Base-by-base conservation (phyloP, 2,888 invertebrate genomes). In the Seira ritae region DNA sequence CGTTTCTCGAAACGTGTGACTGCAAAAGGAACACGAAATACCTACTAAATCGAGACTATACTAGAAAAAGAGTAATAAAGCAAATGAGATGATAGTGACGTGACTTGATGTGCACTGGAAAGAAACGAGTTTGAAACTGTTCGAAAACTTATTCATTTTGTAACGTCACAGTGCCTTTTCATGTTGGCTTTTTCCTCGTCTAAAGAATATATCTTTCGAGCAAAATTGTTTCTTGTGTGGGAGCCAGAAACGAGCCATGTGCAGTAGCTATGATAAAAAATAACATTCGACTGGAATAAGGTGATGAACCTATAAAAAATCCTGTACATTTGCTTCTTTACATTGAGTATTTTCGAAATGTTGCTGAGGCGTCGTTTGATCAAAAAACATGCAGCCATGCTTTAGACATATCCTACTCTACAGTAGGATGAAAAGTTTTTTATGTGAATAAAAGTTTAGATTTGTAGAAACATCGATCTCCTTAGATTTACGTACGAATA, bases 291-390 rank as follows among this genome's bases (percentile, higher is more conserved):
- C 76, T 77, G 76, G 76, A 81, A 76, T 76, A 70, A 68, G 71
- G 70, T 80, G 74, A 65, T 80, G 80, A 80, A 80, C 70, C 80
- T 80, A 74, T 80, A 80, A 65, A 75, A 70, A 50, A 12, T 55
- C 55, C 12, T 12, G 31, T 31, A 31, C 31, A 31, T 31, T 31
- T 31, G 31, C n/a, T 31, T 2, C 3, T 31, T 31, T 31, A 31
- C 31, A 31, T 31, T n/a, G n/a, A n/a, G n/a, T n/a, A n/a, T n/a
- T n/a, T n/a, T n/a, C 31, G 31, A 31, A 31, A 31, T 31, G 31
- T 31, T 31, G 31, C 31, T 31, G n/a, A n/a, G n/a, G n/a, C n/a
- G n/a, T 31, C 31, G 31, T n/a, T n/a, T n/a, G n/a, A n/a, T n/a
- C n/a, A n/a, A n/a, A n/a, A n/a, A n/a, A n/a, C n/a, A n/a, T n/a